Evolutionary conservation across 2,113 vertebrate species (phyloP), one percentile per base, ranked within the genome.

Genomic region (Charina bottae): DNA sequence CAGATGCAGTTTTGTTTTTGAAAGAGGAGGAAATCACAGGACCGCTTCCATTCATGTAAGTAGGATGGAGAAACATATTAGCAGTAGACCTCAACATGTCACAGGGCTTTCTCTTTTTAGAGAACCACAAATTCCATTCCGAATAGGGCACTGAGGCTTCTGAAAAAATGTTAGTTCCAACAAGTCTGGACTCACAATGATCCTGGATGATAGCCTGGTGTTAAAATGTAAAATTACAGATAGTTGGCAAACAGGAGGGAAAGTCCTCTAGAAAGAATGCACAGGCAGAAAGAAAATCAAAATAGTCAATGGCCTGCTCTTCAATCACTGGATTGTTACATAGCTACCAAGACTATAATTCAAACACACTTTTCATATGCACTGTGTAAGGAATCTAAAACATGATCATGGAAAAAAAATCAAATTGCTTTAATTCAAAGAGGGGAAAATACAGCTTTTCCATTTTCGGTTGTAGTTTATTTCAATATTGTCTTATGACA

Each of bases 301-400:
- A 96, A 97, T 96, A 96, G 96, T 88, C 92, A 60, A 28, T 88
- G 94, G 92, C 90, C 93, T 96, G 95, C 6, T 95, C 93, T 78
- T 97, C 93, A 93, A 95, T 78, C 28, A 96, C 96, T 96, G 95
- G 96, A 96, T 96, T 96, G 95, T 97, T 95, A 96, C 94, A 95
- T 94, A 92, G 97, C 94, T 56, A 96, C 94, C 95, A 95, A 95
- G 90, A 62, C 92, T 94, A 90, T 33, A 59, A 95, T 94, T 89
- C 90, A 95, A 94, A 89, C 95, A 85, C 93, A 93, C 94, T 95
- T 95, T 96, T 95, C 94, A 15, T 92, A 96, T 96, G 96, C 92
- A 93, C 91, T 17, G 94, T 92, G 92, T 89, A 94, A 96, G 95
- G 93, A 96, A 95, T 95, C 89, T 87, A 89, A 93, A 96, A 11